Base-by-base conservation (phyloP, 2,113 vertebrate species). In the Pelmatolapia mariae region DNA sequence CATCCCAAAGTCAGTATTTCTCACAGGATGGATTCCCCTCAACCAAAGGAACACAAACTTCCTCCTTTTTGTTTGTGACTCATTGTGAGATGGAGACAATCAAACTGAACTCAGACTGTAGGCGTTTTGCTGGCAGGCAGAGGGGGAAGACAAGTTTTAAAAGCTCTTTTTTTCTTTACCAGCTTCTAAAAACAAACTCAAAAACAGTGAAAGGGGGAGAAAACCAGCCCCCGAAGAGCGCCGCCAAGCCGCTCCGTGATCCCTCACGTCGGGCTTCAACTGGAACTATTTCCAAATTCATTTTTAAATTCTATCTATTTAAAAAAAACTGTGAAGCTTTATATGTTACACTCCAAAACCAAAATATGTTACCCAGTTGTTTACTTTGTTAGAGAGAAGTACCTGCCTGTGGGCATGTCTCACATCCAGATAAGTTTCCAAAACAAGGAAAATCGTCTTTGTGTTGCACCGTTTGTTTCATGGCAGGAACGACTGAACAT, bases 101-200 rank as follows among this genome's bases (percentile, higher is more conserved):
- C 86, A 29, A 29, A 71, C 81, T 73, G 36, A 81, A 57, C 63
- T 13, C 73, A 4, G 83, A 78, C 82, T 47, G 59, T 68, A 68
- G 87, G 26, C 31, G 8, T 76, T 45, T 43, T 40, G n/a, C 52
- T 71, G 78, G 52, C 59, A 63, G 57, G 54, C 18, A 2, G 13
- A 63, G 3, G 82, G 63, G 2, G 8, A 73, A 4, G 80, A 59
- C 52, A 18, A 36, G 61, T 78, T 88, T 84, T 59, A 85, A 79
- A 73, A 87, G 38, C 84, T 83, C 22, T 18, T 89, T 89, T 31
- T 26, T 87, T 83, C 89, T 82, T 86, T 24, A 10, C 2, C 78
- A 19, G 73, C 83, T 82, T 56, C 81, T 80, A 59, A 80, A 89
- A 87, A 90, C 85, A 88, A 89, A 71, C 81, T 86, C 88, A 13